Base-by-base conservation (phyloP, 2,797 vertebrate genomes). In the Calcarius lapponicus region DNA sequence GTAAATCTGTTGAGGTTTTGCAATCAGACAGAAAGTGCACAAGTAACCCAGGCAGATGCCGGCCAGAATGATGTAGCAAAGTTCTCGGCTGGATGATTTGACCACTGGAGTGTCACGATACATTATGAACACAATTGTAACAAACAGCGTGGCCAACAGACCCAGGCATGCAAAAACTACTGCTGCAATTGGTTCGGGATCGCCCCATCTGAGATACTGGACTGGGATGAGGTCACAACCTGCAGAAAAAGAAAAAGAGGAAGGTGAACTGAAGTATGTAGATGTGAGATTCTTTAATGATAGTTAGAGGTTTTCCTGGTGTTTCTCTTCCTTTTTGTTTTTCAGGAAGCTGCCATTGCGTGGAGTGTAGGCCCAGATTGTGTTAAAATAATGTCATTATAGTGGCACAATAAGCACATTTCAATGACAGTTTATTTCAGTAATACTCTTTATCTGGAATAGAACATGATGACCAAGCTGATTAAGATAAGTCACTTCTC, bases 31-130 rank as follows among this genome's bases (percentile, higher is more conserved):
- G 98, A 99, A 99, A 69, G 99, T 99, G 48, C 99, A 99, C 89
- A 99, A 93, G 97, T 99, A 99, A 36, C 99, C 99, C 93, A 99
- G 95, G 94, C 99, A 99, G 97, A 99, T 99, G 85, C 99, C 99
- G 0, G 98, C 99, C 73, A 99, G 98, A 89, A 99, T 99, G 80
- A 99, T 99, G 97, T 99, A 99, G 93, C 99, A 99, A 80, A 99
- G 98, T 92, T 99, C 99, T 53, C 99, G 97, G 91, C 99, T 99
- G 62, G 99, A 99, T 11, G 99, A 99, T 96, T 99, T 99, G 95
- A 99, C 99, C 20, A 99, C 99, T 1, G 99, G 99, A 7, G 99
- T 99, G 62, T 99, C 99, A 6, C 99, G 98, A 92, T 98, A 99
- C 97, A 99, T 98, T 96, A 99, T 99, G 96, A 99, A 99, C 93